Evolutionary conservation across 2,797 vertebrate species (phyloP), one percentile per base, ranked within the genome.

Genomic region (Rhabdomys pumilio): DNA sequence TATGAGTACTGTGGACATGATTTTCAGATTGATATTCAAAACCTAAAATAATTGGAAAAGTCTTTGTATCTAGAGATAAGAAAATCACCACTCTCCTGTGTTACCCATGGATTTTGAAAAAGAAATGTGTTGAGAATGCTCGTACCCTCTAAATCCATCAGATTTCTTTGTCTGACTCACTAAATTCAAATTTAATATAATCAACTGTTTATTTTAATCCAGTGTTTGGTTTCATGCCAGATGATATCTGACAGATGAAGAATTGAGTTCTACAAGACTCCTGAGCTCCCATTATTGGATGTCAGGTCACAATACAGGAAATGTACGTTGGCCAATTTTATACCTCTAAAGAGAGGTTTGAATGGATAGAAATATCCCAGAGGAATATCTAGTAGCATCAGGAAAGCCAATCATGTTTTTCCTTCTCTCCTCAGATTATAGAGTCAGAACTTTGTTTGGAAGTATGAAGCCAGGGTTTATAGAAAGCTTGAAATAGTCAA

Each of bases 21-120:
- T 72, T 73, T 79, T 29, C 41, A 67, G 24, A 85, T 41, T 31
- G n/a, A 22, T 77, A 34, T 24, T 75, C 4, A 81, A 75, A 89
- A 31, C 0, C 22, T 84, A 72, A 81, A 77, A 44, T 50, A 55
- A 20, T 55, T 95, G 15, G 89, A 93, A 44, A 41, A 29, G 59
- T 95, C 11, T 92, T 96, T 94, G n/a, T 41, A 92, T 89, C 61
- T 22, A 96, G 47, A 11, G 80, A 50, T 6, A 90, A 86, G 96
- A 53, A 80, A 2, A 41, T 15, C 10, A n/a, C 55, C 69, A 82
- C 44, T 95, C 12, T 8, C 91, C 91, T 90, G 22, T 59, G 72
- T 85, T 53, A 55, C 47, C 19, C 79, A 0, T 38, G 15, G 8
- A 26, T 59, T 76, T 59, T 31, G 19, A 1, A 24, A 31, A 41